A percentile compares a stretch with the other conserved stretches of the same genome.
These are phyloP conservation scores for Aphis craccivora DNA, from an alignment of 1,140 invertebrate genomes.

Conservation along the genomic window DNA sequence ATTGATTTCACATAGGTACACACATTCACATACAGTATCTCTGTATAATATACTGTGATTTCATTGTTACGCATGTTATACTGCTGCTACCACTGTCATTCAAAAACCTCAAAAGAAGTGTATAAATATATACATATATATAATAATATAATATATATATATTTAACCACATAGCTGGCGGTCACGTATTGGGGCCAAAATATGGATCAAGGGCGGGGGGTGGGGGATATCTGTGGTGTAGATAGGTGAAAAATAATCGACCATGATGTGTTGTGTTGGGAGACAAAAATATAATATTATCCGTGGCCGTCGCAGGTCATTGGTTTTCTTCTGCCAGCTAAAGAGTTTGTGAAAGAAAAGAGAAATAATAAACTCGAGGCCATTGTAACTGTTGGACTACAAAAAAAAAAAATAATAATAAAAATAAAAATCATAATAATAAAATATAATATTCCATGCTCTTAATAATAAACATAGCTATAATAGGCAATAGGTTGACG, in stretches of 20 bases:
- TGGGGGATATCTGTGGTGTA: neutral
- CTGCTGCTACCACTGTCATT: neutral
- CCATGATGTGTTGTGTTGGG: conserved; percentile 40
- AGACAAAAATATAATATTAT: conserved; percentile 49
- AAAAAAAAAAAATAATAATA: conserved; percentile 27
- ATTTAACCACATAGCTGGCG: conserved; percentile 37
- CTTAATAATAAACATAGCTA: conserved; percentile 43
- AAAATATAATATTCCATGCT: conserved; percentile 51
- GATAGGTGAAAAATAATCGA: conserved; percentile 57
- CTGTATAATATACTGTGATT: conserved; percentile 4
- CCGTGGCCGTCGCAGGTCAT: conserved; percentile 53
- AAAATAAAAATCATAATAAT: conserved; percentile 26
- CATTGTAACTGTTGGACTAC: conserved; percentile 50
- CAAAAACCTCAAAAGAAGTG: conserved; percentile 33
- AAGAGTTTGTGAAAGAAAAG: conserved; percentile 24
- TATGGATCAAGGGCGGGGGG: conserved; percentile 7
- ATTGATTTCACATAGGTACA: neutral
- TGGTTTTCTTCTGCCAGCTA: conserved; percentile 49
- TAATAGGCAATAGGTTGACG: conserved; percentile 36
- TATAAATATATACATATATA: neutral
- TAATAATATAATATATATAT: neutral
- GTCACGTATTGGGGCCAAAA: conserved; percentile 56
- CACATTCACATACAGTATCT: neutral
- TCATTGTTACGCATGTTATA: conserved; percentile 18
- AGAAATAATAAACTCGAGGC: conserved; percentile 46